Percentiles rank a stretch among this genome's conserved stretches.
These are phyloP conservation scores for Seriola aureovittata DNA, from an alignment of 2,113 vertebrate genomes.

Conservation along the genomic window DNA sequence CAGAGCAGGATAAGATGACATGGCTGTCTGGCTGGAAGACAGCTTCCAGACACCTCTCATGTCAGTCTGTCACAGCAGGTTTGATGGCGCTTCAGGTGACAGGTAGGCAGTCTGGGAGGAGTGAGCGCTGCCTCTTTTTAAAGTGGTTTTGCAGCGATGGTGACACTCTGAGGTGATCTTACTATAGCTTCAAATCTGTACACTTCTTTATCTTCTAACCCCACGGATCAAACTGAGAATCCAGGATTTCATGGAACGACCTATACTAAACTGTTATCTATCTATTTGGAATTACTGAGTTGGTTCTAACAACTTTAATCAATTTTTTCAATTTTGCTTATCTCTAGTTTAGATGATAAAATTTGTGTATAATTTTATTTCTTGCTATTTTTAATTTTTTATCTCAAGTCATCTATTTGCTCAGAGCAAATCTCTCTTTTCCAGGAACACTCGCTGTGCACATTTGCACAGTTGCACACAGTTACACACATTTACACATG, in stretches of 20 bases:
- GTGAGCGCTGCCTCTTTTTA: slow-evolving; percentile 55
- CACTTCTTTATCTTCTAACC: slow-evolving; percentile 29
- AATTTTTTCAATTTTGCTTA: background rate
- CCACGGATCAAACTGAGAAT: slow-evolving; percentile 10
- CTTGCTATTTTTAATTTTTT: background rate
- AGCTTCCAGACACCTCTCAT: slow-evolving; percentile 68
- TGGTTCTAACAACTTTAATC: background rate
- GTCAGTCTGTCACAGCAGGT: slow-evolving; percentile 73
- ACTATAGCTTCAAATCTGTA: slow-evolving; percentile 34
- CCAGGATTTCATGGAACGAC: background rate
- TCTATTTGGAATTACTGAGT: background rate
- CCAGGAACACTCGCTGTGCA: background rate
- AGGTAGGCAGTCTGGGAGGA: slow-evolving; percentile 66
- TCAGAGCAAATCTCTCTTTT: background rate
- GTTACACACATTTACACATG: background rate
- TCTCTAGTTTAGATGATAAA: background rate
- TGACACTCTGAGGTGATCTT: slow-evolving; percentile 60
- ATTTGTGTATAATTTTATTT: background rate
- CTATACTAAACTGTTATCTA: background rate
- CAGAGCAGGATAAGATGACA: slow-evolving; percentile 69
- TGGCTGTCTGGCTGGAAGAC: slow-evolving; percentile 73
- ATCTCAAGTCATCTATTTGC: background rate
- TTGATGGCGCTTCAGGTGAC: slow-evolving; percentile 73
- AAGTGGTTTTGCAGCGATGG: slow-evolving; percentile 57
- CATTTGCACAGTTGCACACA: background rate